Evolutionary conservation across 2,113 vertebrate genomes (phyloP).

Genomic region (Neopipo cinnamomea): DNA sequence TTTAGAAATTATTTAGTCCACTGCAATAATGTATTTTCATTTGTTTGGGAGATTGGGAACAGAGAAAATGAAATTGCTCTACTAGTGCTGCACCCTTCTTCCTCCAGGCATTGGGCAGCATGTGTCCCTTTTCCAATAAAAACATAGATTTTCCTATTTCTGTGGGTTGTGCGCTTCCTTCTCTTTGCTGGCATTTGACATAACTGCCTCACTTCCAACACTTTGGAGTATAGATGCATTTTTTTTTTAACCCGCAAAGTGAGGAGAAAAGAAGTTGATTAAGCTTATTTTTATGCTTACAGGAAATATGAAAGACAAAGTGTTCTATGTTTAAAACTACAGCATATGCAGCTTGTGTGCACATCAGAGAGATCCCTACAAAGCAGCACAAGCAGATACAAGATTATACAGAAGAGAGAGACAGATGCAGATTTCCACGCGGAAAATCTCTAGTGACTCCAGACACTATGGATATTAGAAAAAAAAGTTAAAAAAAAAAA

Average conservation of each 20-base stretch:
- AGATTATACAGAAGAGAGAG: neutral
- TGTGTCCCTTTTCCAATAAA: neutral
- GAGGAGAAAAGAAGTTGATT: constrained; percentile 16
- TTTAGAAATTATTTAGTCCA: neutral
- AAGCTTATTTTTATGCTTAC: constrained; percentile 30
- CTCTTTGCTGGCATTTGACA: neutral
- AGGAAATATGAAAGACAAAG: constrained; percentile 38
- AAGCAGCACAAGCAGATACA: neutral
- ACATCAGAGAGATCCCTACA: neutral
- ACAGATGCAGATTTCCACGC: constrained; percentile 20
- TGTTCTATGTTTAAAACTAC: constrained; percentile 14
- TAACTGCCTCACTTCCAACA: neutral
- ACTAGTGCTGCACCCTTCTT: neutral
- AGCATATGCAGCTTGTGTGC: constrained; percentile 10
- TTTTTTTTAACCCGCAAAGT: neutral
- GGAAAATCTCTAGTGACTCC: neutral
- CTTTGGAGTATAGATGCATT: neutral
- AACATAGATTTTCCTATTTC: neutral
- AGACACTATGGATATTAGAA: neutral
- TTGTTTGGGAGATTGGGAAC: neutral
- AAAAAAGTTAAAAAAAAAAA: too few species aligned
- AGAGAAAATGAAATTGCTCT: neutral
- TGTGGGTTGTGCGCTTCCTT: neutral
- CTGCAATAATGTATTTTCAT: neutral
- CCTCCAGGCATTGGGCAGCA: neutral